phyloP scores from a whole-genome alignment of 2,888 invertebrate genomes.

The Drosophila anceps region DNA sequence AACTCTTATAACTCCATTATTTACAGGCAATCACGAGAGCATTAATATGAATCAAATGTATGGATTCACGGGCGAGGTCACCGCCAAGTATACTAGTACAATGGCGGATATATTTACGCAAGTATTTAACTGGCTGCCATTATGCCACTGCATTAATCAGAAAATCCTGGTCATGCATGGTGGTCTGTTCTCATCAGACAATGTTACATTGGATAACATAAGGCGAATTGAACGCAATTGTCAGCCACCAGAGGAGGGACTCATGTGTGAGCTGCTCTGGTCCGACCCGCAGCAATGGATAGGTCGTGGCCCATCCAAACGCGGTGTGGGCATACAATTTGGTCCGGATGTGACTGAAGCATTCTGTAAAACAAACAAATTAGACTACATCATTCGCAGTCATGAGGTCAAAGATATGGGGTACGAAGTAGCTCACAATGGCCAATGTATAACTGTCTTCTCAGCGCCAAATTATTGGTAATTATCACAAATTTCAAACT shows the following conservation, averaged over 20 bases:
- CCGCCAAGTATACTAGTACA: conserved; percentile 96
- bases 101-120: conserved; percentile 99
- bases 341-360: conserved; percentile 97
- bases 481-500: not conserved
- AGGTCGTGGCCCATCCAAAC: conserved; percentile 96
- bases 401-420: conserved; percentile 99
- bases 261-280: conserved; percentile 99
- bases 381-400: conserved; percentile 97
- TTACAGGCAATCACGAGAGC: conserved; percentile 98
- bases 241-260: conserved; percentile 98
- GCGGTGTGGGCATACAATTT: conserved; percentile 99
- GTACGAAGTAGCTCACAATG: conserved; percentile 97
- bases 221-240: conserved; percentile 94
- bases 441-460: conserved; percentile 99
- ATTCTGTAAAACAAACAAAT: conserved; percentile 93
- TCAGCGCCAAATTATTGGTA: conserved; percentile 99
- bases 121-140: conserved; percentile 98
- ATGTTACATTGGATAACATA: conserved; percentile 97
- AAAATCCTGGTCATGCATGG: conserved; percentile 97
- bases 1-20: not conserved
- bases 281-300: conserved; percentile 97
- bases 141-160: conserved; percentile 97
- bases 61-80: conserved; percentile 99
- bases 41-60: conserved; percentile 99
- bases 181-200: conserved; percentile 97